A percentile compares a stretch with the other conserved stretches of the same genome.
Conservation (phyloP, 2,113 vertebrate species). For the Chloroceryle aenea region DNA sequence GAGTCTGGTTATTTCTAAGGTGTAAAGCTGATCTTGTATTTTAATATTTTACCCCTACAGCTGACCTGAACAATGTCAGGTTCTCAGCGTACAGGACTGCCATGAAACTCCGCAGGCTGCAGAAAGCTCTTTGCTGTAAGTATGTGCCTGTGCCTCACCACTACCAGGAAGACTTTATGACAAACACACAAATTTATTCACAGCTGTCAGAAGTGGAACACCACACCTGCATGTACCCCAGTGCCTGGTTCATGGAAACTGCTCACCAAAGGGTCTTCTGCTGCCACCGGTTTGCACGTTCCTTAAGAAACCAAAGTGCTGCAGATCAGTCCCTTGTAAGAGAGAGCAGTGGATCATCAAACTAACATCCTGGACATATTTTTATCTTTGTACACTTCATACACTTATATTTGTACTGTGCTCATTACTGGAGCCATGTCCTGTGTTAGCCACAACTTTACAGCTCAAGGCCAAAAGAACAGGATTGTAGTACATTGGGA, state of each 20-base stretch:
- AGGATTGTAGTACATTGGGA: not conserved
- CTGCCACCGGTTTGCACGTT: accelerated
- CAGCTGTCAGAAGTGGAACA: not conserved
- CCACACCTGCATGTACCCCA: no score
- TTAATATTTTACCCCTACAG: conserved; percentile 60
- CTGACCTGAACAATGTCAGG: conserved; percentile 97
- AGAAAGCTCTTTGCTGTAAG: conserved; percentile 98
- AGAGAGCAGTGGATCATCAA: not conserved
- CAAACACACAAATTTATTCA: not conserved
- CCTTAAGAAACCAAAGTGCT: not conserved
- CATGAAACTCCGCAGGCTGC: conserved; percentile 97
- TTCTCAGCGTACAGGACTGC: conserved; percentile 98
- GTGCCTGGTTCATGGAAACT: not conserved
- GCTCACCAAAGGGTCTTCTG: not conserved
- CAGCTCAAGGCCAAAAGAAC: not conserved
- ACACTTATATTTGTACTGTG: not conserved
- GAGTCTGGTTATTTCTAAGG: not conserved
- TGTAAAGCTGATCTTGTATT: conserved; percentile 42
- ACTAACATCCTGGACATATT: not conserved
- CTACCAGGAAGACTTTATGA: not conserved
- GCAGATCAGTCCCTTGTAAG: not conserved
- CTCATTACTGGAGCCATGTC: not conserved
- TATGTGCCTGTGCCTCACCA: conserved; percentile 33
- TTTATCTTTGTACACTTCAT: not conserved
- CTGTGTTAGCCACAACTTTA: not conserved